Percentiles rank a stretch among this genome's conserved stretches.
Conservation (phyloP, 2,113 vertebrate genomes). For the Paraplagusia blochii region DNA sequence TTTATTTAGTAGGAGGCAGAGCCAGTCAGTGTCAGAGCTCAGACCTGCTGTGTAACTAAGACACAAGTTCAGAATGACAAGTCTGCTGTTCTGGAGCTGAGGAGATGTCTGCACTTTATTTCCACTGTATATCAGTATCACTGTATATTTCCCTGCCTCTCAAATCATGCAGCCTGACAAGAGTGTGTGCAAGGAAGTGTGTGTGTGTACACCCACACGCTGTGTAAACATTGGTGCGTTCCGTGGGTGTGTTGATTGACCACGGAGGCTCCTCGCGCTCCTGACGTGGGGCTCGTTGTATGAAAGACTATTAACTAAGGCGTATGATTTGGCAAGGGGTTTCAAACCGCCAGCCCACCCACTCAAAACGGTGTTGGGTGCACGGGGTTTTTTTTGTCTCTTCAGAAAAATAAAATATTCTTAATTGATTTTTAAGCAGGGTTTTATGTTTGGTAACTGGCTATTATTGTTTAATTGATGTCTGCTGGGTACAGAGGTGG, state of each 20-base stretch:
- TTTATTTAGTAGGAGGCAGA: constrained; percentile 21
- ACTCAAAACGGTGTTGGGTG: constrained; percentile 3
- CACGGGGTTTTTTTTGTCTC: not conserved
- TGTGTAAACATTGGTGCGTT: not conserved
- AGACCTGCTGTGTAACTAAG: not conserved
- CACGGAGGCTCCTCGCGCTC: constrained; percentile 50
- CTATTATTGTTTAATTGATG: too few species aligned
- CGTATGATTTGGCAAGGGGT: constrained; percentile 54
- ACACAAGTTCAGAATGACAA: constrained; percentile 9
- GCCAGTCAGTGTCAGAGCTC: constrained; percentile 16
- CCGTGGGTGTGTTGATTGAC: constrained; percentile 32
- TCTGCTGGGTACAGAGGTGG: too few species aligned
- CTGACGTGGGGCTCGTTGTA: constrained; percentile 63
- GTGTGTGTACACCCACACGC: not conserved
- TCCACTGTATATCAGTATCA: too few species aligned
- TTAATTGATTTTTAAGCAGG: not conserved
- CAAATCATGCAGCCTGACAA: not conserved
- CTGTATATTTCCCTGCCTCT: not conserved
- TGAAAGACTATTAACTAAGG: constrained; percentile 61
- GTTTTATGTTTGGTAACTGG: too few species aligned
- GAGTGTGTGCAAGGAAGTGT: constrained; percentile 10
- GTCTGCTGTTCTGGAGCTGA: too few species aligned
- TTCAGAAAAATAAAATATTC: not conserved
- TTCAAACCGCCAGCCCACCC: constrained; percentile 49
- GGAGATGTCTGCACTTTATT: too few species aligned